Evolutionary conservation across 2,888 invertebrate species (phyloP).

Genomic region (Arctia plantaginis): DNA sequence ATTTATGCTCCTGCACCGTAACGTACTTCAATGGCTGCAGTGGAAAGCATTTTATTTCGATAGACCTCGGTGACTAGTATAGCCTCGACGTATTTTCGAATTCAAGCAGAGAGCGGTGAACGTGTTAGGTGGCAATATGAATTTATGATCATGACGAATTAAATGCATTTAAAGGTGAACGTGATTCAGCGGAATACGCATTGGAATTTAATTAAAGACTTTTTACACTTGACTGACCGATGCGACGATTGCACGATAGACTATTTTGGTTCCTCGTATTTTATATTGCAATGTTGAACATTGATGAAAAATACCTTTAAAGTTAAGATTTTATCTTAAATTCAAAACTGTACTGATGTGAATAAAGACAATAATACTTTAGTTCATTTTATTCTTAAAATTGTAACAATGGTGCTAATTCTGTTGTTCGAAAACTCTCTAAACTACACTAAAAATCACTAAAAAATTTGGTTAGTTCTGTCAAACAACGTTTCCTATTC

Average conservation of each 20-base stretch:
- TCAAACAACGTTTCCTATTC: too few relatives aligned
- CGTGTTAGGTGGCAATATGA: slow-evolving; percentile 81
- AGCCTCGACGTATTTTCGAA: slow-evolving; percentile 72
- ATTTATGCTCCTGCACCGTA: slow-evolving; percentile 83
- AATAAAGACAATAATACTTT: not conserved
- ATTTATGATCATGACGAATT: slow-evolving; percentile 81
- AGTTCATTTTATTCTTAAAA: too few relatives aligned
- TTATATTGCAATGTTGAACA: slow-evolving; percentile 26
- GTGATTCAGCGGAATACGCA: slow-evolving; percentile 70
- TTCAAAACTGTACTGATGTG: not conserved
- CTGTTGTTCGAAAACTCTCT: too few relatives aligned
- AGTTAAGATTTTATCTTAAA: not conserved
- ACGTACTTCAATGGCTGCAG: slow-evolving; percentile 84
- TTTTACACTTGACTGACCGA: slow-evolving; percentile 65
- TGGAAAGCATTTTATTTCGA: slow-evolving; percentile 84
- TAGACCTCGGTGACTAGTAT: slow-evolving; percentile 69
- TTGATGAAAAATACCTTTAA: slow-evolving; percentile 9
- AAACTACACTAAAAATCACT: too few relatives aligned
- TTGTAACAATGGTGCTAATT: too few relatives aligned
- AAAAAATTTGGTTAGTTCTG: too few relatives aligned
- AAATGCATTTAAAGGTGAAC: slow-evolving; percentile 75
- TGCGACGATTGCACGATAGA: slow-evolving; percentile 22
- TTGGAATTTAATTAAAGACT: slow-evolving; percentile 75
- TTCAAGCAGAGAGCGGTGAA: slow-evolving; percentile 70
- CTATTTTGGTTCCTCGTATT: slow-evolving; percentile 27